Evolutionary conservation across 1,140 invertebrate genomes (phyloP).

Genomic region (Drosophila chauvacae): DNA sequence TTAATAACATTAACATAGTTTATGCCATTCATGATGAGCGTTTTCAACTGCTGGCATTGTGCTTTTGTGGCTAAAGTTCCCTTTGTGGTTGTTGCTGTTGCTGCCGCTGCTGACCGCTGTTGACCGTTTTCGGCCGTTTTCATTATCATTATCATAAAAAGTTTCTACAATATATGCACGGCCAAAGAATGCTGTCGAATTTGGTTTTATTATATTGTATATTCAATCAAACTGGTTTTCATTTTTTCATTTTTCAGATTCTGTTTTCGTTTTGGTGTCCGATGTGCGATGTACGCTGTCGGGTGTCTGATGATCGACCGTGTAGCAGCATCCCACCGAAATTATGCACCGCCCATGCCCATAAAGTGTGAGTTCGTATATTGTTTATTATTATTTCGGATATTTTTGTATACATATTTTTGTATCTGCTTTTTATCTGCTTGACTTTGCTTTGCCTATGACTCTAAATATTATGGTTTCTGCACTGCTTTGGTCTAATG

Average conservation of each 20-base stretch:
- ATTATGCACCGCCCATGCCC: conserved; percentile 50
- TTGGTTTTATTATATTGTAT: conserved; percentile 70
- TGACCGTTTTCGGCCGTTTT: conserved; percentile 54
- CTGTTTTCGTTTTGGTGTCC: conserved; percentile 39
- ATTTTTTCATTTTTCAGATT: conserved; percentile 50
- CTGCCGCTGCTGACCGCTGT: conserved; percentile 16
- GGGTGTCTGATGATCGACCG: conserved; percentile 29
- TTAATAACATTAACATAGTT: conserved; percentile 56
- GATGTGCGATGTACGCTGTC: conserved; percentile 15
- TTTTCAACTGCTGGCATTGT: conserved; percentile 37
- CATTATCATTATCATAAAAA: conserved; percentile 69
- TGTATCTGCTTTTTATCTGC: background rate
- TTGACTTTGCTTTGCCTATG: conserved; percentile 12
- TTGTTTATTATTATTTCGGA: conserved; percentile 28
- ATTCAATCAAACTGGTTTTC: conserved; percentile 67
- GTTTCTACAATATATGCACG: conserved; percentile 72
- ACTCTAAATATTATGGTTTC: conserved; percentile 30
- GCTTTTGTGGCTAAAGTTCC: conserved; percentile 22
- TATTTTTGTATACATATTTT: conserved; percentile 1
- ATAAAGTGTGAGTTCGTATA: conserved; percentile 45
- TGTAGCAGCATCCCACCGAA: conserved; percentile 50
- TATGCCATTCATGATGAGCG: conserved; percentile 47
- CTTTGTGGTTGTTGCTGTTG: conserved; percentile 20
- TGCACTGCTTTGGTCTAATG: conserved; percentile 45
- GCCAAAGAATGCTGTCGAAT: conserved; percentile 74